Conservation (phyloP, 2,888 invertebrate species). For the Punctoribates punctum region DNA sequence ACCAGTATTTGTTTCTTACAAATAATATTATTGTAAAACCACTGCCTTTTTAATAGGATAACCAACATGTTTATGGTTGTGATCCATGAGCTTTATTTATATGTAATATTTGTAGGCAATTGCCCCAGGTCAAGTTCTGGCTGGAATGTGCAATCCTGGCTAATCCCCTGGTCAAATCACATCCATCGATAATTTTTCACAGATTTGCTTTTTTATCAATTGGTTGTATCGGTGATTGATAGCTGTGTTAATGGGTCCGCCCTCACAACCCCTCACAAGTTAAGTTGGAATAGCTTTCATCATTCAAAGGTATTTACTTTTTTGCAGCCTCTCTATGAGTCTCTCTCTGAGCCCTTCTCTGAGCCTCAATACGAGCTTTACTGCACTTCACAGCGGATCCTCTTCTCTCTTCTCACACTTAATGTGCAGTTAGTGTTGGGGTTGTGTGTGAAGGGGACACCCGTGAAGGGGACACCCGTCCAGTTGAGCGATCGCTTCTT, state of each 20-base stretch:
- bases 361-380: too few species aligned
- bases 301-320: constrained; percentile 36
- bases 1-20: too few species aligned
- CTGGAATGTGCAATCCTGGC: too few species aligned
- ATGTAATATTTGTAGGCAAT: too few species aligned
- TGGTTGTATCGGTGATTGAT: constrained; percentile 37
- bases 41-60: too few species aligned
- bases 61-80: too few species aligned
- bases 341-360: neutral
- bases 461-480: neutral
- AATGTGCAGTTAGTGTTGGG: neutral
- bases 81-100: too few species aligned
- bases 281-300: constrained; percentile 27
- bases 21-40: too few species aligned
- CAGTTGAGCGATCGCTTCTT: constrained; percentile 23
- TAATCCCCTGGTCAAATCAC: too few species aligned
- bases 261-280: constrained; percentile 27
- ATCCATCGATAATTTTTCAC: constrained; percentile 1
- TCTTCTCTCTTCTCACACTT: neutral
- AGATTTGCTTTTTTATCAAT: constrained; percentile 28
- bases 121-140: too few species aligned
- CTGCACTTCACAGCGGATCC: neutral
- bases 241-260: constrained; percentile 37
- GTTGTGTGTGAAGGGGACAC: neutral
- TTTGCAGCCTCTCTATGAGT: neutral